Evolutionary conservation across 2,888 invertebrate genomes (phyloP), one percentile per base, ranked within the genome.

Genomic region (Tachina lurida): DNA sequence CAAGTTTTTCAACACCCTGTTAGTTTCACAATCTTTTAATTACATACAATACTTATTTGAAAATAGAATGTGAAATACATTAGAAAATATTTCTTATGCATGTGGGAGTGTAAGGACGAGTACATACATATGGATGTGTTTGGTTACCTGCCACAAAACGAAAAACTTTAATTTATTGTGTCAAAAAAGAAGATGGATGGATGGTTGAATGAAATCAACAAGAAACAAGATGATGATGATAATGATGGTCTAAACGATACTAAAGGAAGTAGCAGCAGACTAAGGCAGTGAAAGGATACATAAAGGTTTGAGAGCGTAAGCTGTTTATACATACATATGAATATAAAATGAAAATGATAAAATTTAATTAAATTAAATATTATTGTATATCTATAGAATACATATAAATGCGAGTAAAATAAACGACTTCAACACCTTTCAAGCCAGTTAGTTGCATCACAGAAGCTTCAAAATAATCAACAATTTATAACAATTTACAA

Each of bases 351-450:
- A 65, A 52, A 80, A 76, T 74, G 73, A 68, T 68, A 74, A 82
- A 85, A 78, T 78, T 58, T 74, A 75, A 75, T 85, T 82, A 75
- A 81, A 78, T 85, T 75, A 70, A 60, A 31, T 71, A 31, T 52
- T 41, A 52, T n/a, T 31, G 7, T 31, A 31, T 31, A 31, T 65
- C 71, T 22, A 81, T 54, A 52, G 47, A 68, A 10, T 43, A 65
- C 13, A 63, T 19, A 47, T 71, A 63, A 73, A 65, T 71, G 7
- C 31, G 31, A 31, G 7, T 31, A 9, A 80, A 63, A 73, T 73
- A 58, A 80, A 74, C 31, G n/a, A 62, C 54, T 62, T 78, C 70
- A 70, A 70, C 78, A 70, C 62, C 43, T 54, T 62, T 70, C 74
- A 81, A 31, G 10, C 56, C 39, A 39, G 10, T 60, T 81, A 39